Conservation (phyloP, 2,113 vertebrate species). For the Callipepla californica region DNA sequence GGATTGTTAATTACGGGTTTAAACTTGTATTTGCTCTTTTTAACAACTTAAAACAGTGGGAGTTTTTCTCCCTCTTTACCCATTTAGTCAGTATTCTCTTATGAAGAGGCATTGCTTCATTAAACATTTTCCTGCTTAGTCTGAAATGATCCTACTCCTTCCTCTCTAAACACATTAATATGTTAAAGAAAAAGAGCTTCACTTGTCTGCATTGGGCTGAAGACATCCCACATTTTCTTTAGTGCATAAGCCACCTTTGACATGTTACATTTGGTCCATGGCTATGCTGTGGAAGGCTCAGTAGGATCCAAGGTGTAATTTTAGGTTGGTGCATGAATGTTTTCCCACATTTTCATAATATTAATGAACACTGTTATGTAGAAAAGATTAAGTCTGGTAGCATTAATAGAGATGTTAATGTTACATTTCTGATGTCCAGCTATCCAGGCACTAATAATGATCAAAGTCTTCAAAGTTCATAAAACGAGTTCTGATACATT, state of each 20-base stretch:
- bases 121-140: conserved; percentile 21
- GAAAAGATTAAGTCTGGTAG: neutral
- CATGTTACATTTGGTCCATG: neutral
- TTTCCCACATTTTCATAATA: neutral
- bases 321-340: neutral
- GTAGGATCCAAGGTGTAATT: neutral
- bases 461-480: neutral
- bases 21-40: conserved; percentile 16
- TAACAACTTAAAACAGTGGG: neutral
- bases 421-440: neutral
- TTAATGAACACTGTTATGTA: neutral
- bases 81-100: conserved; percentile 8
- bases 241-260: neutral
- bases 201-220: neutral
- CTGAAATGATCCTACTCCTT: neutral
- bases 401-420: neutral
- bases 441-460: neutral
- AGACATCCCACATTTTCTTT: neutral
- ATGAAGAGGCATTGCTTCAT: conserved; percentile 39
- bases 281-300: neutral
- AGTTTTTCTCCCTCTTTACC: neutral
- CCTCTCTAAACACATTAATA: neutral
- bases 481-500: neutral
- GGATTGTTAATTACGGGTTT: conserved; percentile 28
- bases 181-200: neutral